Percentiles rank a stretch among this genome's conserved stretches.
Conservation (phyloP, 2,888 invertebrate species). For the Himalopsyche anomala region DNA sequence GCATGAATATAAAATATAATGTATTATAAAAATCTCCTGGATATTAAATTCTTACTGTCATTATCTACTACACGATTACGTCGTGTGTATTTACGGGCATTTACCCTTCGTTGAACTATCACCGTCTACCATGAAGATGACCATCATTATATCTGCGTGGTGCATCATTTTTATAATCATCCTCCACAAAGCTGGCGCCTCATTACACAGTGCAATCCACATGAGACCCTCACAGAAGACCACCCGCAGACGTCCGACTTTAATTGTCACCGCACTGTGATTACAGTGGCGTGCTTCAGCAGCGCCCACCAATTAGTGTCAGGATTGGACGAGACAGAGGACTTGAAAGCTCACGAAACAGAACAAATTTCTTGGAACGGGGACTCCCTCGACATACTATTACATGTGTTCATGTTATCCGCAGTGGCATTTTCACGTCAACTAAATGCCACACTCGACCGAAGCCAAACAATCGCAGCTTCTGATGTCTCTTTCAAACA, state of each 20-base stretch:
- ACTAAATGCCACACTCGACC: constrained; percentile 1
- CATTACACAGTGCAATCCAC: constrained; percentile 26
- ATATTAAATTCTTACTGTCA: too few relatives aligned
- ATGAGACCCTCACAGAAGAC: constrained; percentile 20
- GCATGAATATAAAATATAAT: too few relatives aligned
- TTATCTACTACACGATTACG: background rate
- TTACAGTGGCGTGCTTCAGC: constrained; percentile 20
- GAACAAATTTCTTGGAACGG: background rate
- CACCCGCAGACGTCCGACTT: constrained; percentile 27
- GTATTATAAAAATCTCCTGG: too few relatives aligned
- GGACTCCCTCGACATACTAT: background rate
- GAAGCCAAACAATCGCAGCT: constrained; percentile 23
- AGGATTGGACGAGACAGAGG: constrained; percentile 6
- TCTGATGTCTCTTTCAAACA: constrained; percentile 43
- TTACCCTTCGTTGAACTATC: background rate
- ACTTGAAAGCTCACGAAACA: constrained; percentile 1
- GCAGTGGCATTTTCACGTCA: constrained; percentile 2
- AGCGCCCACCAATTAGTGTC: constrained; percentile 23
- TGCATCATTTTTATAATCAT: constrained; percentile 30
- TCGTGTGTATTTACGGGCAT: background rate
- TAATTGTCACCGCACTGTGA: constrained; percentile 34
- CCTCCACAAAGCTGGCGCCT: background rate
- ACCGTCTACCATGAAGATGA: background rate
- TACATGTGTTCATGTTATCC: constrained; percentile 20
- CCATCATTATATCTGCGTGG: background rate